phyloP scores from a whole-genome alignment of 2,888 invertebrate species.

The Amaurobius ferox region DNA sequence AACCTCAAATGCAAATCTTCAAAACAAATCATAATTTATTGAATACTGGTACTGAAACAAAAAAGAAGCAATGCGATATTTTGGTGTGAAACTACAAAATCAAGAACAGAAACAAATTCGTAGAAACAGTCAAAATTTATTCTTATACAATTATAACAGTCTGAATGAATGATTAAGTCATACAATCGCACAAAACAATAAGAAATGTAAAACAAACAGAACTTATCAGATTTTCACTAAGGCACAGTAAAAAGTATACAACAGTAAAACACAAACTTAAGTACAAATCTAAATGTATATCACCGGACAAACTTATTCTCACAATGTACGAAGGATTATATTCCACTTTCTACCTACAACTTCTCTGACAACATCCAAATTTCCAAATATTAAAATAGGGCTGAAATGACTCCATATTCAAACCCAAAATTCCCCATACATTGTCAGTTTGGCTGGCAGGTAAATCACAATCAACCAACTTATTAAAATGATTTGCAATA shows the following conservation, averaged over 20 bases:
- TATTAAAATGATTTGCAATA: too few relatives aligned
- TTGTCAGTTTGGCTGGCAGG: too few relatives aligned
- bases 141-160: conserved; percentile 49
- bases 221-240: conserved; percentile 60
- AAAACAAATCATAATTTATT: too few relatives aligned
- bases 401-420: too few relatives aligned
- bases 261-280: conserved; percentile 58
- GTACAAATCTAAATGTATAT: conserved; percentile 62
- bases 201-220: conserved; percentile 39
- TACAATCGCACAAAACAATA: conserved; percentile 35
- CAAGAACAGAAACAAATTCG: neutral
- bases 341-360: conserved; percentile 5
- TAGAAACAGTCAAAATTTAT: conserved; percentile 63
- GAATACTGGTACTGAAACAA: too few relatives aligned
- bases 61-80: too few relatives aligned
- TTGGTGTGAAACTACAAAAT: too few relatives aligned
- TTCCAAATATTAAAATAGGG: neutral
- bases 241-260: conserved; percentile 69
- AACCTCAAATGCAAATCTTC: too few relatives aligned
- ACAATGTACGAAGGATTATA: conserved; percentile 8
- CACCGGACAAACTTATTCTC: conserved; percentile 31
- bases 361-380: conserved; percentile 27
- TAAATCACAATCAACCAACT: too few relatives aligned
- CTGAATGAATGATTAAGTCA: conserved; percentile 34
- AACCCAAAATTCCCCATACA: too few relatives aligned